These are phyloP conservation scores for Narcine bancroftii DNA, from an alignment of 2,113 vertebrate genomes.

Conservation along the genomic window DNA sequence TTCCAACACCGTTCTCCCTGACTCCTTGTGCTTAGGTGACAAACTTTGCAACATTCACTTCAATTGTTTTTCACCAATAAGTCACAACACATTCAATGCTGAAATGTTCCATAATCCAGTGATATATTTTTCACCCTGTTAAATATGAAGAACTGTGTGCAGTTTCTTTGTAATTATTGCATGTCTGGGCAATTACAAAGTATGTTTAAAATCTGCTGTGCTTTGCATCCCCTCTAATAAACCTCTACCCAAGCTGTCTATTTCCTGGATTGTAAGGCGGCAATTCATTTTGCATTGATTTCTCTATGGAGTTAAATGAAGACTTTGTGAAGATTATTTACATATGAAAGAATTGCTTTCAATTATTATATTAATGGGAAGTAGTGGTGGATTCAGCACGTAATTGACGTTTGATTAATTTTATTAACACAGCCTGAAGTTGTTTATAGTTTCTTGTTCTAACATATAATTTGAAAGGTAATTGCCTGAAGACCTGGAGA, in stretches of 20 bases:
- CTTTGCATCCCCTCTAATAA: background rate
- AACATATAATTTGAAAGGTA: background rate
- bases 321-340: background rate
- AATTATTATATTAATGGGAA: background rate
- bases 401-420: conserved; percentile 8
- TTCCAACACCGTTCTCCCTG: too few species aligned
- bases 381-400: background rate
- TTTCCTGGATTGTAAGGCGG: background rate
- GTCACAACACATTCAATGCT: background rate
- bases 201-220: too few species aligned
- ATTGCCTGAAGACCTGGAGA: background rate
- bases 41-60: too few species aligned
- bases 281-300: background rate
- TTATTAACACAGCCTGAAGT: background rate
- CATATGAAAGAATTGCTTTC: background rate
- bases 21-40: too few species aligned
- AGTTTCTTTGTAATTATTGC: background rate
- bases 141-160: background rate
- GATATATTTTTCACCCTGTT: background rate
- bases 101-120: background rate
- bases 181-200: background rate
- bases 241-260: conserved; percentile 1
- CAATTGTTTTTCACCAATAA: too few species aligned
- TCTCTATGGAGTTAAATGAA: conserved; percentile 11
- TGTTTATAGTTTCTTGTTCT: background rate